phyloP scores from a whole-genome alignment of 2,888 invertebrate species.

The Drosophila fungiperda region DNA sequence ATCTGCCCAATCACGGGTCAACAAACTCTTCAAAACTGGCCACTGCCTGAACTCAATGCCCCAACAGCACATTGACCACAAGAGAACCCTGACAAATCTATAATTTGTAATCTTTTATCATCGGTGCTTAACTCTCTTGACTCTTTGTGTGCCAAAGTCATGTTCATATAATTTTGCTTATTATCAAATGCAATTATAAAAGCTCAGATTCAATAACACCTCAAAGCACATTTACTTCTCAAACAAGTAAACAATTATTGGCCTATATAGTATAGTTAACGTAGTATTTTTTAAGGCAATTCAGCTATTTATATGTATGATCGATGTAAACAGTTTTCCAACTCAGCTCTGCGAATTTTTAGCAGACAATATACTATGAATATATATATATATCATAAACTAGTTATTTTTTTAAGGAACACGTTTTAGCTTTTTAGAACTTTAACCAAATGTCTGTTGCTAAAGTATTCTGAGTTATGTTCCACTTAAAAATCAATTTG shows the following conservation, averaged over 20 bases:
- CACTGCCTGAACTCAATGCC: slow-evolving; percentile 32
- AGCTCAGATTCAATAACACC: slow-evolving; percentile 23
- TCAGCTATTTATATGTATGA: not conserved
- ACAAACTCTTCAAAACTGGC: slow-evolving; percentile 1
- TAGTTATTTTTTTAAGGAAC: not conserved
- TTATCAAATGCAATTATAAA: slow-evolving; percentile 1
- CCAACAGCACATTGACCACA: slow-evolving; percentile 29
- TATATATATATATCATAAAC: not conserved
- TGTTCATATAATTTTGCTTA: slow-evolving; percentile 4
- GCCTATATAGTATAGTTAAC: not conserved
- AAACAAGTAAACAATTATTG: slow-evolving; percentile 2
- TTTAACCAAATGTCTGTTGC: not conserved
- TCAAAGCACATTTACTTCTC: not conserved
- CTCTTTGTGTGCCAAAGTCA: slow-evolving; percentile 23
- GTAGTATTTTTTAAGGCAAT: not conserved
- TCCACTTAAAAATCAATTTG: slow-evolving; percentile 3
- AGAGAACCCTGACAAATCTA: slow-evolving; percentile 33
- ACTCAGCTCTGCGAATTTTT: not conserved
- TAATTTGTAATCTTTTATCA: slow-evolving; percentile 17
- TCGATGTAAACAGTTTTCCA: not conserved
- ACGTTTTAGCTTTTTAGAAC: not conserved
- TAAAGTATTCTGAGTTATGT: not conserved
- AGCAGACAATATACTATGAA: not conserved
- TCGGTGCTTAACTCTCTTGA: not conserved
- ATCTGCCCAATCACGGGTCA: slow-evolving; percentile 19